A percentile compares a stretch with the other conserved stretches of the same genome.
These are phyloP conservation scores for Corynorhinus townsendii DNA, from an alignment of 2,113 vertebrate species.

Conservation along the genomic window DNA sequence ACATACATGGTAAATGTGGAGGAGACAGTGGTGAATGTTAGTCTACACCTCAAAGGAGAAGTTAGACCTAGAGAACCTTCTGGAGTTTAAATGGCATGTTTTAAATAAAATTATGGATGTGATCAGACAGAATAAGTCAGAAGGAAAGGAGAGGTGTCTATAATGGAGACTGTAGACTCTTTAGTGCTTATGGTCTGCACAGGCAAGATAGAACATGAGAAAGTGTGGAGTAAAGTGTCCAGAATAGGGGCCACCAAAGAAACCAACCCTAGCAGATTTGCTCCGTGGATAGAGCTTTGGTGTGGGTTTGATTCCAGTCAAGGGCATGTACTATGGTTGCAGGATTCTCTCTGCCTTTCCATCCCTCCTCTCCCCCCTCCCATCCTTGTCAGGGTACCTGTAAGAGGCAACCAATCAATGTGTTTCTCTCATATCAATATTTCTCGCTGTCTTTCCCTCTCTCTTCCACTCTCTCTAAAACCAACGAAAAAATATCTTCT, in stretches of 20 bases:
- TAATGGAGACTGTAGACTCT: fast-evolving
- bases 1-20: fast-evolving
- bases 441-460: too few species aligned
- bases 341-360: too few species aligned
- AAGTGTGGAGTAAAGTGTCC: neutral
- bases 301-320: too few species aligned
- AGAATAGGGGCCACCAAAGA: neutral
- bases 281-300: too few species aligned
- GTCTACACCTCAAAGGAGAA: neutral
- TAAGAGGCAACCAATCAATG: too few species aligned
- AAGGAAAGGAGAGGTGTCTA: neutral
- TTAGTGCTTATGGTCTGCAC: neutral
- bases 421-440: too few species aligned
- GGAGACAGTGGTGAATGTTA: neutral
- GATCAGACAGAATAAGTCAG: neutral
- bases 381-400: too few species aligned
- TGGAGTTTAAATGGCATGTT: neutral
- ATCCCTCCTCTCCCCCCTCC: too few species aligned
- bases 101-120: neutral
- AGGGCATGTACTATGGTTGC: too few species aligned
- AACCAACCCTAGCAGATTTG: neutral
- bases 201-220: neutral
- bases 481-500: too few species aligned
- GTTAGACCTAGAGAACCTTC: neutral
- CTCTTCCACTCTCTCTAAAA: too few species aligned